Percentiles rank a stretch among this genome's conserved stretches.
Conservation (phyloP, 2,888 invertebrate genomes). For the Netelia fuscicornis region DNA sequence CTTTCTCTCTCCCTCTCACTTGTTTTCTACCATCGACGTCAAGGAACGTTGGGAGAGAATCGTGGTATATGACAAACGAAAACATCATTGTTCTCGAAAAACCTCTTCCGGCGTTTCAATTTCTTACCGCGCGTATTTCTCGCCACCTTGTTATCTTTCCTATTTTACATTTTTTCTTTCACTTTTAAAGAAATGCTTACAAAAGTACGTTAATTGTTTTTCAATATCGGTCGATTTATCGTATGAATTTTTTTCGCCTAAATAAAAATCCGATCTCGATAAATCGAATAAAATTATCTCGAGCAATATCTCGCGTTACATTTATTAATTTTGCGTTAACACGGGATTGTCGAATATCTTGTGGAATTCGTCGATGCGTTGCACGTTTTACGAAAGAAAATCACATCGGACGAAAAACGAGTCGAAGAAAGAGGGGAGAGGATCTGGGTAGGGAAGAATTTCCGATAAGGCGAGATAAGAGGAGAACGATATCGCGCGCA, state of each 20-base stretch:
- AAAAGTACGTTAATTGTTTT: too few species aligned
- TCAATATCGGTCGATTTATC: too few species aligned
- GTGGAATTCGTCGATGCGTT: too few species aligned
- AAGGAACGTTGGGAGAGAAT: constrained; percentile 55
- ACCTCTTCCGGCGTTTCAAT: neutral
- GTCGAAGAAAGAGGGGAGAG: neutral
- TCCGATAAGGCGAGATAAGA: constrained; percentile 47
- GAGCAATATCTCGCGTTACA: too few species aligned
- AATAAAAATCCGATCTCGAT: too few species aligned
- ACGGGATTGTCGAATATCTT: too few species aligned
- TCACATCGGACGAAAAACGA: too few species aligned
- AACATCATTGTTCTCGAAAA: constrained; percentile 21
- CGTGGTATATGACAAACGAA: constrained; percentile 53
- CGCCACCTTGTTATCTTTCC: neutral
- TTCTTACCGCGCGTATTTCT: neutral
- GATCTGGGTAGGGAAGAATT: constrained; percentile 22
- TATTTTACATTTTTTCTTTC: neutral
- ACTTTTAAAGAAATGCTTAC: too few species aligned
- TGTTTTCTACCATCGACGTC: constrained; percentile 57
- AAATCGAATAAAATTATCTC: too few species aligned
- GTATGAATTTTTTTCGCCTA: too few species aligned
- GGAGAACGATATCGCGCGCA: constrained; percentile 26
- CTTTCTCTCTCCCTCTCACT: constrained; percentile 49
- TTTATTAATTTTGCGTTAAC: too few species aligned
- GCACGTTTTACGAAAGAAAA: too few species aligned